Evolutionary conservation across 2,888 invertebrate species (phyloP).

Genomic region (Lamellibrachia satsuma): DNA sequence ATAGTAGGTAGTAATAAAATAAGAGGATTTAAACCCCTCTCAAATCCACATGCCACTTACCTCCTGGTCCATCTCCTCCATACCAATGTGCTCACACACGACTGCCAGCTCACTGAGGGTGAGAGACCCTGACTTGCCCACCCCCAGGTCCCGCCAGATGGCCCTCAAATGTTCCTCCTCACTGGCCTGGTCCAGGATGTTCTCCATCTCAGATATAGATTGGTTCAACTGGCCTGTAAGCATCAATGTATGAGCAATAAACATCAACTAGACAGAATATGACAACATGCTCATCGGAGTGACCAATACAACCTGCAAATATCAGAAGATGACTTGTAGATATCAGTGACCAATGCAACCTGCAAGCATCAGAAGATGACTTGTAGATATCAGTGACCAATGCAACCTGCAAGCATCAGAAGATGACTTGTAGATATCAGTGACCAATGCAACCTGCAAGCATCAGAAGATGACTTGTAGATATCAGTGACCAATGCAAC

Average conservation of each 20-base stretch:
- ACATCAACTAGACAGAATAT: too few species aligned
- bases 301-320: neutral
- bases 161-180: constrained; percentile 72
- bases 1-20: too few species aligned
- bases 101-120: constrained; percentile 73
- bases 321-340: neutral
- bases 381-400: neutral
- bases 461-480: neutral
- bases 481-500: neutral
- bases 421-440: neutral
- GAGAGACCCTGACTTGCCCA: constrained; percentile 73
- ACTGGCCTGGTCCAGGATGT: constrained; percentile 40
- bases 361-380: neutral
- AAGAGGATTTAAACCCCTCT: neutral
- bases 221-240: constrained; percentile 51
- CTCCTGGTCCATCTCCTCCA: constrained; percentile 73
- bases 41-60: constrained; percentile 64
- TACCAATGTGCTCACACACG: constrained; percentile 76
- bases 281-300: too few species aligned
- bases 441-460: neutral
- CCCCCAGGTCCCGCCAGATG: constrained; percentile 74
- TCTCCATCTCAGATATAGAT: constrained; percentile 46
- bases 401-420: neutral
- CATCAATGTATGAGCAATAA: neutral
- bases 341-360: neutral